Percentiles rank a stretch among this genome's conserved stretches.
These are phyloP conservation scores for Dynastes grantii DNA, from an alignment of 2,888 invertebrate genomes.

Conservation along the genomic window DNA sequence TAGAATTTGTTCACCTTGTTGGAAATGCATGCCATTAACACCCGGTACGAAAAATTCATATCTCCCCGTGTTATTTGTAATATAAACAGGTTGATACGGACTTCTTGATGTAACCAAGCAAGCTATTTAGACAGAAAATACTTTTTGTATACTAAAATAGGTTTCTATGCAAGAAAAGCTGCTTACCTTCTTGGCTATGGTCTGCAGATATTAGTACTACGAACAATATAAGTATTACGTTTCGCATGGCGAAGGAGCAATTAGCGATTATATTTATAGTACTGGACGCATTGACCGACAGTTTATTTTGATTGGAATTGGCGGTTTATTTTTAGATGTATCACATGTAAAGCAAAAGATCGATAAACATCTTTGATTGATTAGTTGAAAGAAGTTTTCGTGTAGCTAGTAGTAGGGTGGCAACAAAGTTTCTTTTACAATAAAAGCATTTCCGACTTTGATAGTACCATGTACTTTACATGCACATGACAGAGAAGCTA, in stretches of 20 bases:
- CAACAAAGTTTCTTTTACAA: too few species aligned
- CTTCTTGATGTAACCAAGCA: constrained; percentile 45
- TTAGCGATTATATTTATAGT: constrained; percentile 38
- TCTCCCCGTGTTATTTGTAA: constrained; percentile 57
- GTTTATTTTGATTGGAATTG: constrained; percentile 42
- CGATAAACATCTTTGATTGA: not conserved
- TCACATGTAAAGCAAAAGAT: constrained; percentile 24
- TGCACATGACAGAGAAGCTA: too few species aligned
- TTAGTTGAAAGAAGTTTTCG: too few species aligned
- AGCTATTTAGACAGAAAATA: constrained; percentile 17
- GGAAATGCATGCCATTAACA: constrained; percentile 58
- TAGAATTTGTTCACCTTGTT: constrained; percentile 58
- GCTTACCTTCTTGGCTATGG: constrained; percentile 29
- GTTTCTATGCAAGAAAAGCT: not conserved
- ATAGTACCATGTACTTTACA: too few species aligned
- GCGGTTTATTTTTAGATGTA: constrained; percentile 38
- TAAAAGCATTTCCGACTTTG: too few species aligned
- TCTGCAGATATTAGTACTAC: not conserved
- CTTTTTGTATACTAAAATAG: not conserved
- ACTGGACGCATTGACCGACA: constrained; percentile 24
- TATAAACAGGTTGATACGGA: constrained; percentile 58
- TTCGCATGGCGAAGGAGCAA: constrained; percentile 28
- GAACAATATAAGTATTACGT: constrained; percentile 25
- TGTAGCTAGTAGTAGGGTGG: too few species aligned
- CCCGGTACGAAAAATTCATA: constrained; percentile 60